Base-by-base conservation (phyloP, 2,888 invertebrate species). In the Mayetiola destructor region DNA sequence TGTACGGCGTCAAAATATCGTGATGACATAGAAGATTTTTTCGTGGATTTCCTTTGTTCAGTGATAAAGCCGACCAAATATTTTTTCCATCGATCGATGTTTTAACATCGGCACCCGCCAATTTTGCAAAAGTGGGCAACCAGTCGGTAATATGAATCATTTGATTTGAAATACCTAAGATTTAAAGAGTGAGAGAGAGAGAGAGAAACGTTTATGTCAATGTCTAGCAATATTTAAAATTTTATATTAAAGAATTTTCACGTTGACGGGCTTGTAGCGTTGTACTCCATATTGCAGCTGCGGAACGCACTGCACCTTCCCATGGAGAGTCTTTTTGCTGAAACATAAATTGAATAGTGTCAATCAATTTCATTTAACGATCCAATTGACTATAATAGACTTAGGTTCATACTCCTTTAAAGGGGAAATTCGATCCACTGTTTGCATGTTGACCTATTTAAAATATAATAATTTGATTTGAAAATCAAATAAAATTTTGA, bases 221-320 rank as follows among this genome's bases (percentile, higher is more conserved):
- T n/a, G n/a, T n/a, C n/a, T n/a, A n/a, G n/a, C n/a, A n/a, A n/a
- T n/a, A n/a, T n/a, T n/a, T n/a, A n/a, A n/a, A n/a, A n/a, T n/a
- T n/a, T n/a, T n/a, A n/a, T n/a, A n/a, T n/a, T n/a, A n/a, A n/a
- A n/a, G n/a, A n/a, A n/a, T n/a, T n/a, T n/a, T n/a, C 76, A 63
- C 79, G 76, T 14, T 74, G 66, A 6, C 77, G 72, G 52, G 72
- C 61, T 18, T 67, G 67, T n/a, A 81, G 66, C 32, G 75, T 61
- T 0, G 87, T 82, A 64, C 82, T 84, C 80, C 85, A 90, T 55
- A 91, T 73, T 48, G 85, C 81, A 0, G 85, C 86, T 0, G 81
- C 80, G 0, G 84, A 85, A 58, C 89, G 76, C 0, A 90, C 77
- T 0, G 81, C 91, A 3, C 94, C 94, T 72, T 95, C 93, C 80